Percentiles rank a stretch among this genome's conserved stretches.
Conservation (phyloP, 2,797 vertebrate genomes). For the Hozukius guyotensis region DNA sequence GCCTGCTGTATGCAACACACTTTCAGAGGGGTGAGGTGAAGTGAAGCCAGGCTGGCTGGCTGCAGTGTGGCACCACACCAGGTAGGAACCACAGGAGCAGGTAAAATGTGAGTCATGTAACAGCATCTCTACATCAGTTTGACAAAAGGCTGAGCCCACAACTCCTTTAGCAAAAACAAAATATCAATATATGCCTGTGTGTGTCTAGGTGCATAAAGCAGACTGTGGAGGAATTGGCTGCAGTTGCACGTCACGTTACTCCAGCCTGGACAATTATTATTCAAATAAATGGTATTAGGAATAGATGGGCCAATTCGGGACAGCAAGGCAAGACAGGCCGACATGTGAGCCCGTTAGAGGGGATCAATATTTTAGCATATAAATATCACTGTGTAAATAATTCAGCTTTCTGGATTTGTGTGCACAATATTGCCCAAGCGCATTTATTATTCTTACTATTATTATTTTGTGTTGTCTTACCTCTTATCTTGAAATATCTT, state of each 20-base stretch:
- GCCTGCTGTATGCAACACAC: slow-evolving; percentile 10
- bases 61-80: slow-evolving; percentile 57
- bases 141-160: slow-evolving; percentile 35
- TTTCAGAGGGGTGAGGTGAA: slow-evolving; percentile 45
- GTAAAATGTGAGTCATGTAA: slow-evolving; percentile 20
- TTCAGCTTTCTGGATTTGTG: neutral
- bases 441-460: neutral
- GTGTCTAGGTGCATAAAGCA: slow-evolving; percentile 15
- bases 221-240: slow-evolving; percentile 60
- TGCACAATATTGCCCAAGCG: slow-evolving; percentile 27
- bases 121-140: slow-evolving; percentile 38
- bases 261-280: slow-evolving; percentile 47
- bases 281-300: slow-evolving; percentile 20
- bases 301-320: slow-evolving; percentile 23
- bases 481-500: slow-evolving; percentile 77
- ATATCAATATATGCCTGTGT: slow-evolving; percentile 4
- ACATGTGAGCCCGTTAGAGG: slow-evolving; percentile 8
- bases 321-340: slow-evolving; percentile 33
- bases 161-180: slow-evolving; percentile 7
- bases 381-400: slow-evolving; percentile 42
- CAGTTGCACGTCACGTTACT: slow-evolving; percentile 59
- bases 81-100: slow-evolving; percentile 32
- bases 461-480: slow-evolving; percentile 52
- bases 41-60: slow-evolving; percentile 19
- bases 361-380: slow-evolving; percentile 20